Base-by-base conservation (phyloP, 1,140 invertebrate species). In the Plutomurus gul region DNA sequence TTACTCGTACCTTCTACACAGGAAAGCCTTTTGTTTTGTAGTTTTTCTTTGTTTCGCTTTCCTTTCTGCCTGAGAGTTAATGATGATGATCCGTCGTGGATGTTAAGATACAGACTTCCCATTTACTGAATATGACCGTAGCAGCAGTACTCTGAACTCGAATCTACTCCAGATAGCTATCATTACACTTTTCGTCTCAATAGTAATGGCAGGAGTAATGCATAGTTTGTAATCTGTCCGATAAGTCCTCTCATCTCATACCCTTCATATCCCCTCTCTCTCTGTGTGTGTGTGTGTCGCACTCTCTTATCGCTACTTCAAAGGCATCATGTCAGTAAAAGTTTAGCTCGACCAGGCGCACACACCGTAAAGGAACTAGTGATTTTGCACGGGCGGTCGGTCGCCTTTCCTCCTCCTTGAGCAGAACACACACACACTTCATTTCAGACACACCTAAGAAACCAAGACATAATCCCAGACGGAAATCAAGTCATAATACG, bases 1-100 rank as follows among this genome's bases (percentile, higher is more conserved):
- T 65, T 65, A 33, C 56, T n/a, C n/a, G n/a, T n/a, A n/a, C n/a
- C n/a, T n/a, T n/a, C n/a, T 33, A 65, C 56, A 65, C 11, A 43
- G 56, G 25, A 30, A 65, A 65, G 25, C 27, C 56, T 65, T 33
- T 8, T 10, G 11, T n/a, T 33, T 33, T 65, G 27, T 65, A 30
- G 56, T 27, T 65, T 65, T 65, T 65, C 56, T 65, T 65, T 65
- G 56, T 65, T 36, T 65, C 56, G 56, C 56, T 65, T 65, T 65
- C 56, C 56, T 65, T 65, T 65, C 56, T 65, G 56, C 30, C 56
- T n/a, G n/a, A 65, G 36, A 65, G 27, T 33, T 65, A 65, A 65
- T 65, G 56, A 65, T 65, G 56, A 65, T 65, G 56, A 65, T 65
- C 56, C 36, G 56, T 65, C 56, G 27, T 65, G 27, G 56, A 65